phyloP scores from a whole-genome alignment of 2,888 invertebrate genomes.

The Erynnis tages region DNA sequence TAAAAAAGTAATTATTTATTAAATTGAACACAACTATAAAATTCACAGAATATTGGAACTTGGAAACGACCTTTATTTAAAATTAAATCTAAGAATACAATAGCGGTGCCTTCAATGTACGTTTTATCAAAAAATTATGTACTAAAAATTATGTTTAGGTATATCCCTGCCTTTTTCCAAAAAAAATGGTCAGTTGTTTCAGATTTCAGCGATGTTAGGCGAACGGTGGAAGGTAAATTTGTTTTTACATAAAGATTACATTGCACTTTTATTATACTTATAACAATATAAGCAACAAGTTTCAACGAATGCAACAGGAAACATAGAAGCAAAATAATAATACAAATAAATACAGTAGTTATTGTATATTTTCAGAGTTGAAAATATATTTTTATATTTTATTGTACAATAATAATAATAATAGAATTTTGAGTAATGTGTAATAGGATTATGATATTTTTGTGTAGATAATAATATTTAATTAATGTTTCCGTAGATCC shows the following conservation, averaged over 20 bases:
- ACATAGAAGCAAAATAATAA: conserved; percentile 4
- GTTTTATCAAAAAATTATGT: too few relatives aligned
- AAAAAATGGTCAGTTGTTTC: conserved; percentile 1
- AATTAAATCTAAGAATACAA: too few relatives aligned
- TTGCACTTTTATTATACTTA: conserved; percentile 6
- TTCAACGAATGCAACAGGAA: conserved; percentile 23
- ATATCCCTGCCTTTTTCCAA: too few relatives aligned
- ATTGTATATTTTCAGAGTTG: conserved; percentile 23
- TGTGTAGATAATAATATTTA: conserved; percentile 13
- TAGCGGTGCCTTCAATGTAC: too few relatives aligned
- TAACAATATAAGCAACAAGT: conserved; percentile 4
- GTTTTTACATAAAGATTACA: neutral
- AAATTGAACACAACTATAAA: too few relatives aligned
- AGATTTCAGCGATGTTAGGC: conserved; percentile 20
- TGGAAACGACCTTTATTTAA: too few relatives aligned
- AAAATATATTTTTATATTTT: conserved; percentile 26
- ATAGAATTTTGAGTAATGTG: conserved; percentile 20
- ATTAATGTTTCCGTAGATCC: conserved; percentile 5
- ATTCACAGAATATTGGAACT: too few relatives aligned
- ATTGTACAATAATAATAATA: conserved; percentile 14
- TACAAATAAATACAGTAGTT: conserved; percentile 16
- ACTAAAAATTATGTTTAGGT: too few relatives aligned
- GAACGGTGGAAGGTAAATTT: conserved; percentile 25
- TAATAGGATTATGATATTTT: conserved; percentile 12
- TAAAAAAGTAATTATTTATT: too few relatives aligned